Conservation (phyloP, 2,888 invertebrate species). For the Morinoia aosen region DNA sequence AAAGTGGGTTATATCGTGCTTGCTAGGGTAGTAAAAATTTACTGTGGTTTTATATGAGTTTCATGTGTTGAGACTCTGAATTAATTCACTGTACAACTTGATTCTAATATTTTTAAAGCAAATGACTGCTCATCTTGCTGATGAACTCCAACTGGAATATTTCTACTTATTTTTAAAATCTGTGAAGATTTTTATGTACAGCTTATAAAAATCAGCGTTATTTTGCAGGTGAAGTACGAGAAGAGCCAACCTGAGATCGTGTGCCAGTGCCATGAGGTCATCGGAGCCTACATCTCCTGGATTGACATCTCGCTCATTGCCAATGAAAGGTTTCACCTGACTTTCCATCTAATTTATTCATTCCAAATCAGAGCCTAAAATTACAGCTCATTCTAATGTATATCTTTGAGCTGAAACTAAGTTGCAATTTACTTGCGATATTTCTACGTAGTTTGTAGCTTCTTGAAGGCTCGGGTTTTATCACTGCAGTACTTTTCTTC, state of each 20-base stretch:
- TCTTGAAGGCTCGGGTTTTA: too few relatives aligned
- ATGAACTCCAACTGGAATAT: neutral
- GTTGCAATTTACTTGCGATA: too few relatives aligned
- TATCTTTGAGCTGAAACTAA: too few relatives aligned
- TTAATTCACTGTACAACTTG: too few relatives aligned
- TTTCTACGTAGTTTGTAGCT: too few relatives aligned
- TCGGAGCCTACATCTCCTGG: constrained; percentile 76
- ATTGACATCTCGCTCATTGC: constrained; percentile 76
- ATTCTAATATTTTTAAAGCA: too few relatives aligned
- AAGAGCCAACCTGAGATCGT: constrained; percentile 71
- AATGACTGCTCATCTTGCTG: neutral
- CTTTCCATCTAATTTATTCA: neutral
- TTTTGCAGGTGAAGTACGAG: constrained; percentile 72
- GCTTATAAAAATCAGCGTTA: neutral
- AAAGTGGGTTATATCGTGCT: too few relatives aligned
- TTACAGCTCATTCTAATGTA: neutral
- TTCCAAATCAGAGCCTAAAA: neutral
- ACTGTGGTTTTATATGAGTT: too few relatives aligned
- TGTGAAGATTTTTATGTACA: neutral
- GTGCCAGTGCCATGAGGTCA: constrained; percentile 73
- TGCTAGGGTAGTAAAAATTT: too few relatives aligned
- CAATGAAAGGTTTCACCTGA: constrained; percentile 72
- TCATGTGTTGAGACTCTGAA: too few relatives aligned
- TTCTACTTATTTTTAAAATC: neutral
- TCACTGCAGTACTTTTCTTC: too few relatives aligned